Conservation (phyloP, 2,888 invertebrate species). For the Netelia melanura region DNA sequence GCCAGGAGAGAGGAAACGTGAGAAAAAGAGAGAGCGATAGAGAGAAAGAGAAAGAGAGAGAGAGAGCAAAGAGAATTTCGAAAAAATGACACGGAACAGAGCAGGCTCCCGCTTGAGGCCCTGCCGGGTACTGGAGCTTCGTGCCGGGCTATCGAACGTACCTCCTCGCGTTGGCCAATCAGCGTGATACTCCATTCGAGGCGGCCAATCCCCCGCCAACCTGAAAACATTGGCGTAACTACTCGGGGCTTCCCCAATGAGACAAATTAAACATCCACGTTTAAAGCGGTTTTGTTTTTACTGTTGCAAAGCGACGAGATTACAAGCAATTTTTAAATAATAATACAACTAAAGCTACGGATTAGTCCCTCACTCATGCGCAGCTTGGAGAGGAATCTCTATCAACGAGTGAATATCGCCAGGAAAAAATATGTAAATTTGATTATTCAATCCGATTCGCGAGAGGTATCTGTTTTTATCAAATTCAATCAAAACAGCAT, state of each 20-base stretch:
- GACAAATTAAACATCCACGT: not conserved
- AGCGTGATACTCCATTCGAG: slow-evolving; percentile 73
- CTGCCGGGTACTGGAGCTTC: slow-evolving; percentile 83
- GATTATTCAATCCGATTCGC: too few relatives aligned
- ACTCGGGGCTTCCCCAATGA: slow-evolving; percentile 15
- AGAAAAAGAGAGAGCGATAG: slow-evolving; percentile 12
- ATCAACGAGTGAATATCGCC: too few relatives aligned
- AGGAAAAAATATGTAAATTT: too few relatives aligned
- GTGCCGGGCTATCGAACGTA: slow-evolving; percentile 83
- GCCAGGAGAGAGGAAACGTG: slow-evolving; percentile 23
- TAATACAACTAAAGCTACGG: too few relatives aligned
- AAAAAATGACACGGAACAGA: slow-evolving; percentile 69
- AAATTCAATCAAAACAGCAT: too few relatives aligned
- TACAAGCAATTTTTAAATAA: not conserved
- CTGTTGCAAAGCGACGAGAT: not conserved
- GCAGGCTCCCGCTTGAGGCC: slow-evolving; percentile 80
- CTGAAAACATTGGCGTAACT: slow-evolving; percentile 56
- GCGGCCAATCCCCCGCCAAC: slow-evolving; percentile 71
- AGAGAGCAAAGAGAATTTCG: slow-evolving; percentile 46
- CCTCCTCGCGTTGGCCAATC: slow-evolving; percentile 79
- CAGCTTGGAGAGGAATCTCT: not conserved
- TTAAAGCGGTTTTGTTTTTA: not conserved
- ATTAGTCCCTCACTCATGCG: not conserved
- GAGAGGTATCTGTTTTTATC: too few relatives aligned
- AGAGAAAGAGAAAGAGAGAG: slow-evolving; percentile 39